Percentiles rank a stretch among this genome's conserved stretches.
phyloP scores from a whole-genome alignment of 2,888 invertebrate genomes.

The Augiades crinisus region DNA sequence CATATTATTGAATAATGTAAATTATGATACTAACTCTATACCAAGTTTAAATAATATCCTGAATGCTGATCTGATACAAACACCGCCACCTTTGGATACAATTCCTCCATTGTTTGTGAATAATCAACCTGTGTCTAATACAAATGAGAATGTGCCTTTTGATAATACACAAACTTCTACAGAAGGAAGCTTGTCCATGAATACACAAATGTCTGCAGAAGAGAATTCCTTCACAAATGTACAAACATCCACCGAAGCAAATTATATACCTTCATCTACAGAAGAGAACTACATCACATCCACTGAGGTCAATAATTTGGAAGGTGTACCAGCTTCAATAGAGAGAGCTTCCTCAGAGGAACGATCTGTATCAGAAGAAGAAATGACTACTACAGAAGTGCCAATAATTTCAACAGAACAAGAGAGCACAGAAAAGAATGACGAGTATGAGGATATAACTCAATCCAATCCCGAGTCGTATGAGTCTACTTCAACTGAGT shows the following conservation, averaged over 20 bases:
- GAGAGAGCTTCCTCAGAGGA: background rate
- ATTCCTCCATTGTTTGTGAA: slow-evolving; percentile 6
- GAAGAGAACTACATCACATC: slow-evolving; percentile 15
- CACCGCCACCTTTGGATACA: slow-evolving; percentile 10
- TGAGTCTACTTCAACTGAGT: slow-evolving; percentile 13
- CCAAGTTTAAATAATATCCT: slow-evolving; percentile 23
- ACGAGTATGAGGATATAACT: slow-evolving; percentile 2
- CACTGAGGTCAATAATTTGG: slow-evolving; percentile 34
- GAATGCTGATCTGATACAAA: slow-evolving; percentile 1
- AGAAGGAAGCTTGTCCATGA: slow-evolving; percentile 7
- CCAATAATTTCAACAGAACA: background rate
- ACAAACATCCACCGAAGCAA: slow-evolving; percentile 25
- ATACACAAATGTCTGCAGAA: slow-evolving; percentile 10
- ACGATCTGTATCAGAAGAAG: slow-evolving; percentile 5
- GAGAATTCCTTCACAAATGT: slow-evolving; percentile 3
- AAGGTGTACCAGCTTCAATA: background rate
- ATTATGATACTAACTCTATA: slow-evolving; percentile 9
- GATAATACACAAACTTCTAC: slow-evolving; percentile 18
- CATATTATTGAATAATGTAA: slow-evolving; percentile 4
- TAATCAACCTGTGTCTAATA: slow-evolving; percentile 16
- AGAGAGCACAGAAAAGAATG: background rate
- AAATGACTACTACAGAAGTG: background rate
- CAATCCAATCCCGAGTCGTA: slow-evolving; percentile 13
- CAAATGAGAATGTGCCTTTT: slow-evolving; percentile 1
- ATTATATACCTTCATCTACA: background rate